Base-by-base conservation (phyloP, 2,113 vertebrate species). In the Misgurnus mizolepis region DNA sequence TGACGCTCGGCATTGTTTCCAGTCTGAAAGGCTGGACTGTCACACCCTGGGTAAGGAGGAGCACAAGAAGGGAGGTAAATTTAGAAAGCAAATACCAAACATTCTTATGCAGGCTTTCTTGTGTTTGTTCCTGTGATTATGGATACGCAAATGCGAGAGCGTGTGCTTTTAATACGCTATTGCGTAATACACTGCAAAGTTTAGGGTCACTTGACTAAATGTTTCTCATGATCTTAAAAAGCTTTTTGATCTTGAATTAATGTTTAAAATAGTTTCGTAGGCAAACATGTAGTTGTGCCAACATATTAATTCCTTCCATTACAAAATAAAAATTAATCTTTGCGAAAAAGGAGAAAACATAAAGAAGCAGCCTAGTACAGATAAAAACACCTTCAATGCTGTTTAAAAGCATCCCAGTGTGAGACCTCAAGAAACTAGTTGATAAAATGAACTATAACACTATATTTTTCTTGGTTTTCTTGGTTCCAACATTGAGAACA, bases 41-140 rank as follows among this genome's bases (percentile, higher is more conserved):
- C 74, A 76, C 74, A 76, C 85, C 87, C 90, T 86, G 88, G 84
- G 85, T 80, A 84, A 86, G 80, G 88, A 89, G 88, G 40, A 88
- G 87, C 88, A 90, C 89, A 90, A 90, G 83, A 85, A 18, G 82
- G 81, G 58, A 85, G 15, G 87, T 93, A 93, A 91, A 91, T 90
- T 90, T 93, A 93, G 91, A 89, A 86, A 86, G 88, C 87, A 74
- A 90, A 90, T 91, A 89, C 85, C 88, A 91, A 91, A 90, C 89
- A 91, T 91, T 89, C 88, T 81, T 85, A 85, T 78, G 80, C 85
- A 78, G 81, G 14, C 49, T 64, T 73, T 55, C 47, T 71, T 61
- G 40, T 81, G 65, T 81, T 81, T 76, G 53, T 81, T 75, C 80
- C 72, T 78, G 56, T 62, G 72, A 78, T 73, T 73, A 67, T 68